phyloP scores from a whole-genome alignment of 2,888 invertebrate genomes.

The Polia nebulosa region DNA sequence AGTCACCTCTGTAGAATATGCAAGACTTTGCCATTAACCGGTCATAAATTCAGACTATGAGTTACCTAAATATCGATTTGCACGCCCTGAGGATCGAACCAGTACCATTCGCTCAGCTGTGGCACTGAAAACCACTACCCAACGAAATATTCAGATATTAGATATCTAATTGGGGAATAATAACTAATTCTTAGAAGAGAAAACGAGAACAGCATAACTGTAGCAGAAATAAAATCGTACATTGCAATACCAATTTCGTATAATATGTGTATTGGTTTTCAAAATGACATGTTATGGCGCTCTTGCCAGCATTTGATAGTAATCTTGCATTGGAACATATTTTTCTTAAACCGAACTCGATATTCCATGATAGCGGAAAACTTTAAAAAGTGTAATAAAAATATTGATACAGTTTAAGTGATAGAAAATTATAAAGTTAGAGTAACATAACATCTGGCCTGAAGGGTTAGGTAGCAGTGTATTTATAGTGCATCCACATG shows the following conservation, averaged over 20 bases:
- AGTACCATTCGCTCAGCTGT: neutral
- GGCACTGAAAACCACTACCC: neutral
- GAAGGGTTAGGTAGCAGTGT: neutral
- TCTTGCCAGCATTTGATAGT: slow-evolving; percentile 56
- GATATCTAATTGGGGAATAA: neutral
- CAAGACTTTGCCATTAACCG: neutral
- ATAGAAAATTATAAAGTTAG: neutral
- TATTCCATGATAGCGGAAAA: slow-evolving; percentile 16
- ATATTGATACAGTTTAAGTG: neutral
- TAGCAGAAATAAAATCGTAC: neutral
- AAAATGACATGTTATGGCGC: slow-evolving; percentile 36
- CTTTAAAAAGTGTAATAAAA: neutral
- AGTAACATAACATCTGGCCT: neutral
- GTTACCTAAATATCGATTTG: neutral
- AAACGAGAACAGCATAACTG: neutral
- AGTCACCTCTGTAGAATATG: neutral
- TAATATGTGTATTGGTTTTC: slow-evolving; percentile 40
- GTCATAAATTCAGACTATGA: neutral
- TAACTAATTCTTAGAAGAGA: neutral
- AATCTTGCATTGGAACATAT: slow-evolving; percentile 51
- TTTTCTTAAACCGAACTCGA: slow-evolving; percentile 38
- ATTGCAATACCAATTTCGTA: slow-evolving; percentile 33
- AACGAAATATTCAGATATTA: neutral
- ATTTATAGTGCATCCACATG: too few relatives aligned
- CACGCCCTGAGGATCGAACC: neutral